A percentile compares a stretch with the other conserved stretches of the same genome.
These are phyloP conservation scores for Trematomus loennbergii DNA, from an alignment of 2,113 vertebrate genomes.

Conservation along the genomic window DNA sequence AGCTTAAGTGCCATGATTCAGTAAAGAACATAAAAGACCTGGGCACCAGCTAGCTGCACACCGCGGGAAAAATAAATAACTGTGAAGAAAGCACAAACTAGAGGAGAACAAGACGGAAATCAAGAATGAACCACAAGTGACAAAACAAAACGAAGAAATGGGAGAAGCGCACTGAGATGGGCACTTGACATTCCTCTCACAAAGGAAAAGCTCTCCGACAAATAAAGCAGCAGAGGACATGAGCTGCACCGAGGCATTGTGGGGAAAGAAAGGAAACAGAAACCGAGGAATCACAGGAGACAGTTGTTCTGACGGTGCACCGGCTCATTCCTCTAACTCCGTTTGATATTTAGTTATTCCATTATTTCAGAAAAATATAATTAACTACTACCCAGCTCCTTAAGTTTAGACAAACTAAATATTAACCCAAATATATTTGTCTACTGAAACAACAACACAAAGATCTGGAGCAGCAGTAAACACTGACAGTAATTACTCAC, in stretches of 20 bases:
- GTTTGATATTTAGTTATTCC: slow-evolving; percentile 9
- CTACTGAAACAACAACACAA: background rate
- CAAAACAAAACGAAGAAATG: slow-evolving; percentile 57
- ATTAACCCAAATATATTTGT: background rate
- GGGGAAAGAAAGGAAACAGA: slow-evolving; percentile 57
- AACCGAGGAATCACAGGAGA: slow-evolving; percentile 37
- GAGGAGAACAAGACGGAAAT: slow-evolving; percentile 31
- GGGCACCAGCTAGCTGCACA: background rate
- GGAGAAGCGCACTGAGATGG: slow-evolving; percentile 59
- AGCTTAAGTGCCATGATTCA: background rate
- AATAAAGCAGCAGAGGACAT: slow-evolving; percentile 73
- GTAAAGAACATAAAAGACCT: background rate
- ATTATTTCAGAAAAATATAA: background rate
- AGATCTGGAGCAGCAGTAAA: background rate
- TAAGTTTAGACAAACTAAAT: background rate
- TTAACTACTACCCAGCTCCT: slow-evolving; percentile 1
- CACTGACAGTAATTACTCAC: background rate
- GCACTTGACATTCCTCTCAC: slow-evolving; percentile 82
- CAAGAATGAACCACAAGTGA: slow-evolving; percentile 47
- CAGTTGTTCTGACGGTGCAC: slow-evolving; percentile 29
- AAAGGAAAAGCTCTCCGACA: slow-evolving; percentile 75
- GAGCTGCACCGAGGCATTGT: slow-evolving; percentile 63
- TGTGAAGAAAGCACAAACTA: slow-evolving; percentile 7
- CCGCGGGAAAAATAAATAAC: background rate
- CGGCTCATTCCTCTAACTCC: slow-evolving; percentile 32